A percentile compares a stretch with the other conserved stretches of the same genome.
Conservation (phyloP, 2,113 vertebrate species). For the Gymnocephalus cernua region DNA sequence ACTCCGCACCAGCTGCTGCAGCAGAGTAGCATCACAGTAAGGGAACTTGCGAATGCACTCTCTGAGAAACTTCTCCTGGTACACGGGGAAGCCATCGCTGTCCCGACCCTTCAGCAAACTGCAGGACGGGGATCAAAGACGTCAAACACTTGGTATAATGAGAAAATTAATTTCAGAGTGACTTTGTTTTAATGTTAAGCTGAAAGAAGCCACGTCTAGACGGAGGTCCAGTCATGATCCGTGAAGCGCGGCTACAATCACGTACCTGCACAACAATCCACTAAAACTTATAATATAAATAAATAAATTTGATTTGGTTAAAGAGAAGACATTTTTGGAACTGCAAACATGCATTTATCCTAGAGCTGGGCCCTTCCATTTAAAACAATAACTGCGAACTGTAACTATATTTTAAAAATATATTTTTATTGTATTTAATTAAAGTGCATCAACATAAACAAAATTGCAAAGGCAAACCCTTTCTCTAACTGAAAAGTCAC, state of each 20-base stretch:
- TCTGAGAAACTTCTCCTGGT: conserved; percentile 95
- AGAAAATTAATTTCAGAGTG: not conserved
- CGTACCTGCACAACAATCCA: not conserved
- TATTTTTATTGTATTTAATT: too few relatives aligned
- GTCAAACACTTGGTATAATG: not conserved
- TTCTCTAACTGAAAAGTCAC: too few relatives aligned
- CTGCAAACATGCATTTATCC: too few relatives aligned
- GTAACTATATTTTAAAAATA: too few relatives aligned
- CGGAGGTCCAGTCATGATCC: not conserved
- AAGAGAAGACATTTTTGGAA: too few relatives aligned
- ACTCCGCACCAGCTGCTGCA: conserved; percentile 97
- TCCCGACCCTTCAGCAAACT: conserved; percentile 95
- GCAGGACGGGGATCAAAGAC: not conserved
- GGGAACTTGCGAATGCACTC: conserved; percentile 97
- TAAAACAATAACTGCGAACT: too few relatives aligned
- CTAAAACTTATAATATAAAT: not conserved
- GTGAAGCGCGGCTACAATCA: not conserved
- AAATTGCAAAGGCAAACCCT: too few relatives aligned
- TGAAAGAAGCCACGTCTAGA: not conserved
- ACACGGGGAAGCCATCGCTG: conserved; percentile 92
- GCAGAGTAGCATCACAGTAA: conserved; percentile 93
- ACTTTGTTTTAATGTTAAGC: not conserved
- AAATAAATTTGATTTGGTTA: too few relatives aligned
- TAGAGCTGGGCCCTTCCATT: too few relatives aligned
- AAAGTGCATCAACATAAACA: too few relatives aligned